Evolutionary conservation across 2,888 invertebrate species (phyloP).

Genomic region (Mamestra brassicae): DNA sequence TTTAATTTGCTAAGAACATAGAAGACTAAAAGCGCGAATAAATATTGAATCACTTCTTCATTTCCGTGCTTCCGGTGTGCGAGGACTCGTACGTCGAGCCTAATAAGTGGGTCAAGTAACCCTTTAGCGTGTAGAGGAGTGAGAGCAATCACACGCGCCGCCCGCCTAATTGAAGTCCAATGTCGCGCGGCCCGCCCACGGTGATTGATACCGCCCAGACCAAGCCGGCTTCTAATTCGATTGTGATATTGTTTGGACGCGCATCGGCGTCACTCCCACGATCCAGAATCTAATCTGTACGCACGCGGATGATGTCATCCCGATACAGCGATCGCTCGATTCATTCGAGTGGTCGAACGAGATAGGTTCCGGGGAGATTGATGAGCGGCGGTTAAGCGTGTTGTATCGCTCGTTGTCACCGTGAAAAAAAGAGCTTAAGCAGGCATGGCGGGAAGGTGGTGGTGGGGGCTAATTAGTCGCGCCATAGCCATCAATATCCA

Average conservation of each 20-base stretch:
- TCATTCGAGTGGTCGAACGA: slow-evolving; percentile 74
- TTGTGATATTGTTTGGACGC: slow-evolving; percentile 87
- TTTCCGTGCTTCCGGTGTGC: slow-evolving; percentile 80
- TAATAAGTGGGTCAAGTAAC: slow-evolving; percentile 90
- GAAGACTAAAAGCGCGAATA: slow-evolving; percentile 60
- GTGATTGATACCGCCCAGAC: slow-evolving; percentile 89
- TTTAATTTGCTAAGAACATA: slow-evolving; percentile 32
- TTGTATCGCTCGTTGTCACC: slow-evolving; percentile 74
- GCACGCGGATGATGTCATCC: slow-evolving; percentile 79
- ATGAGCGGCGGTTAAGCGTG: slow-evolving; percentile 74
- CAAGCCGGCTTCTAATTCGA: slow-evolving; percentile 86
- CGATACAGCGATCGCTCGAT: slow-evolving; percentile 73
- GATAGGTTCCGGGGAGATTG: slow-evolving; percentile 77
- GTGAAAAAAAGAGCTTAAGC: slow-evolving; percentile 74
- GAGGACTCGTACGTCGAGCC: slow-evolving; percentile 79
- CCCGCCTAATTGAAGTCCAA: slow-evolving; percentile 91
- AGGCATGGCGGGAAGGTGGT: slow-evolving; percentile 77
- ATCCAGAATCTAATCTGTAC: slow-evolving; percentile 76
- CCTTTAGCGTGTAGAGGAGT: slow-evolving; percentile 86
- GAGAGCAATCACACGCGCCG: slow-evolving; percentile 88
- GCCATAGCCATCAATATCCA: slow-evolving; percentile 89
- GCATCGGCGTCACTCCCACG: slow-evolving; percentile 79
- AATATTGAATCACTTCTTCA: slow-evolving; percentile 79
- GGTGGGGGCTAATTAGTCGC: slow-evolving; percentile 87
- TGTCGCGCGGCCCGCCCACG: slow-evolving; percentile 89